Base-by-base conservation (phyloP, 2,888 invertebrate species). In the Pristionchus arcanus region DNA sequence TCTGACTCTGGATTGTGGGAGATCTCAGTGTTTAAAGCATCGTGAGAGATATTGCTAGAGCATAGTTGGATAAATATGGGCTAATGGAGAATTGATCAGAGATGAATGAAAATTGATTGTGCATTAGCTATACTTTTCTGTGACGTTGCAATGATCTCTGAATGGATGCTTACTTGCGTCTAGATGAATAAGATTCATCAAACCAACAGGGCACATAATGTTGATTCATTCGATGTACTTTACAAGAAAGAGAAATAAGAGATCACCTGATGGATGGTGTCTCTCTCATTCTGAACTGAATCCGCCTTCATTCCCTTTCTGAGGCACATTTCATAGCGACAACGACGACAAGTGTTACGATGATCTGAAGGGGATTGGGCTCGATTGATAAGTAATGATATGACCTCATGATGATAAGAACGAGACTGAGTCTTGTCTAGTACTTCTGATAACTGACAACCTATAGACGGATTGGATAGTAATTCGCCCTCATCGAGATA, bases 271-370 rank as follows among this genome's bases (percentile, higher is more conserved):
- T 42, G 37, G 2, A 88, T 88, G 2, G 87, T 74, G 21, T 88
- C 87, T 55, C 87, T 71, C 55, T 88, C 87, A 21, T 53, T 74
- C 37, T 88, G 87, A 11, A 88, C 87, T 13, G 77, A 63, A 3
- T 89, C 81, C 49, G 49, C 81, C 89, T 63, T 63, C 89, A 77
- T 89, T 37, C 89, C 89, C 55, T 91, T 92, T 19, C 90, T 91
- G 77, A 95, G 85, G 89, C 95, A 95, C 87, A 94, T 92, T 86
- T 93, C 93, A 90, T 92, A 94, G 37, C 95, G 93, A 90, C 95
- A 95, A 28, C 92, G 91, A 42, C 95, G 90, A 90, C 95, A 95
- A 11, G 94, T 92, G 90, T 95, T 95, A 68, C 95, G 90, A 90
- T 95, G 94, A 55, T 92, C 94, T 94, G 91, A 89, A 92, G 90